Evolutionary conservation across 2,113 vertebrate species (phyloP).

Genomic region (Cacatua alba): DNA sequence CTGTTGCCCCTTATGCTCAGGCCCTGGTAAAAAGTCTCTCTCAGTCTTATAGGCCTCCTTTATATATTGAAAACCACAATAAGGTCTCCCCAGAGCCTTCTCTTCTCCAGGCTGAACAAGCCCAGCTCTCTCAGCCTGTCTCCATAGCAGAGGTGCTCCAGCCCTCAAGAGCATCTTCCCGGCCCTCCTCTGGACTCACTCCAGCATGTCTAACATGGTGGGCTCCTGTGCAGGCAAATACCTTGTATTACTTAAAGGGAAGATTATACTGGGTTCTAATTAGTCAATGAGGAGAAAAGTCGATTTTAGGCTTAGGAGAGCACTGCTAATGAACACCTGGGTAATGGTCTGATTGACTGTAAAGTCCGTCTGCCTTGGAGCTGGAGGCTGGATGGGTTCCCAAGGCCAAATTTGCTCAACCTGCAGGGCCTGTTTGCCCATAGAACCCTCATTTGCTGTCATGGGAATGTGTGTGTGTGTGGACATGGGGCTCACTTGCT

Average conservation of each 20-base stretch:
- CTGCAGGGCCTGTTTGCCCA: neutral
- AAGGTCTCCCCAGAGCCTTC: neutral
- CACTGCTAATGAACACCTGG: conserved; percentile 6
- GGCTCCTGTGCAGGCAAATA: neutral
- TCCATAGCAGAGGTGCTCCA: neutral
- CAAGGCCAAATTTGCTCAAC: neutral
- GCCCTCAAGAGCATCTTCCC: rapidly evolving
- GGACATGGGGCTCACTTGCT: rapidly evolving
- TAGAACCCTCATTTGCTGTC: neutral
- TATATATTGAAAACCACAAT: neutral
- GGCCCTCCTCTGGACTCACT: neutral
- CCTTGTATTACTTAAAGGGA: neutral
- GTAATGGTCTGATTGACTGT: neutral
- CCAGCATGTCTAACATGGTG: neutral
- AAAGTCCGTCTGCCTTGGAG: neutral
- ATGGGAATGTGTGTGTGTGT: neutral
- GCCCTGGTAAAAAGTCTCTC: neutral
- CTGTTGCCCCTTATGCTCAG: neutral
- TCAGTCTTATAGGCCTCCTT: neutral
- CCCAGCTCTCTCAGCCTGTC: neutral
- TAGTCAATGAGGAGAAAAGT: neutral
- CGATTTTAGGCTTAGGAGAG: neutral
- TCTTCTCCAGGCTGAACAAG: neutral
- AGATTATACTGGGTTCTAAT: neutral
- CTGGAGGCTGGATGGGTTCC: neutral